Evolutionary conservation across 2,888 invertebrate species (phyloP).

Genomic region (Synergus japonicus): DNA sequence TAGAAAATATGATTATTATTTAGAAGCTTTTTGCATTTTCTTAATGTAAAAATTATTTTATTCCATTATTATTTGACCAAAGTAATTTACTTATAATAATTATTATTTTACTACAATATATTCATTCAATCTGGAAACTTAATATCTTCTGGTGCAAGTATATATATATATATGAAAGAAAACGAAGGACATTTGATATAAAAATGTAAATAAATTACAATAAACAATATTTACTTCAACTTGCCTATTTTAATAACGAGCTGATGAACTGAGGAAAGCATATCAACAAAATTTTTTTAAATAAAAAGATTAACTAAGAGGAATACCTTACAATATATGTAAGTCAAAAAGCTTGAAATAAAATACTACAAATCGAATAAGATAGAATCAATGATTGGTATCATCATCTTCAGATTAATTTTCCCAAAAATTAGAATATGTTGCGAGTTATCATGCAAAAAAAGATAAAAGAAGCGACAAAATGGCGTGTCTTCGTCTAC

Average conservation of each 20-base stretch:
- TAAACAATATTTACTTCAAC: neutral
- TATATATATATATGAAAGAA: neutral
- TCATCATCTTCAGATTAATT: slow-evolving; percentile 9
- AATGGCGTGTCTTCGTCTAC: slow-evolving; percentile 48
- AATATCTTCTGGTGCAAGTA: neutral
- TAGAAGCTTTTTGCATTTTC: neutral
- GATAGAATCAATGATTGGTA: neutral
- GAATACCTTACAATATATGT: no score
- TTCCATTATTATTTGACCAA: neutral
- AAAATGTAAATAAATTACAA: neutral
- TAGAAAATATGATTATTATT: neutral
- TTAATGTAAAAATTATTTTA: neutral
- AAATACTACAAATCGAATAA: neutral
- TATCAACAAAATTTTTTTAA: neutral
- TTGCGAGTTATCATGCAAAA: neutral
- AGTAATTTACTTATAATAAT: neutral
- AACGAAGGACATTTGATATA: neutral
- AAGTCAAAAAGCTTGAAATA: neutral
- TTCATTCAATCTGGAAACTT: neutral
- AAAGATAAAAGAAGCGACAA: slow-evolving; percentile 16
- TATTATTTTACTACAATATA: neutral
- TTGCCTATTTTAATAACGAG: neutral
- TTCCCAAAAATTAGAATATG: neutral
- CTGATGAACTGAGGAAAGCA: neutral
- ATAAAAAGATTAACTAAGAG: neutral